Conservation (phyloP, 2,888 invertebrate genomes). For the Leistus spinibarbis region DNA sequence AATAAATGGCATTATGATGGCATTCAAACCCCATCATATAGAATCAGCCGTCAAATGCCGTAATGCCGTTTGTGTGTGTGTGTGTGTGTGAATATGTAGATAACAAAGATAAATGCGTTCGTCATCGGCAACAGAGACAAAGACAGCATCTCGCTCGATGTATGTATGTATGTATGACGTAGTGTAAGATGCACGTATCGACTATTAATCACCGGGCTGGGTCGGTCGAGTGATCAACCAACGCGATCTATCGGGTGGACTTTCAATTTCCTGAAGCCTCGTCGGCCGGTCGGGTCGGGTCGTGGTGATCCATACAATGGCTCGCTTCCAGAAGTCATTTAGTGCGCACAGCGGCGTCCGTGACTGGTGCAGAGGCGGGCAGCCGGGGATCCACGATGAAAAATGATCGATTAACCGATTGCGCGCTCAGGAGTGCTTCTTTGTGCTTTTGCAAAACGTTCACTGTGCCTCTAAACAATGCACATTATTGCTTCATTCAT, state of each 20-base stretch:
- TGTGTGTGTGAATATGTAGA: background rate
- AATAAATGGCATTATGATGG: no score
- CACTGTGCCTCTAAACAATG: background rate
- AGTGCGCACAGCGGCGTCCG: background rate
- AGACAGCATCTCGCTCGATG: no score
- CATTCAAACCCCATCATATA: no score
- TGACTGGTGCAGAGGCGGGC: no score
- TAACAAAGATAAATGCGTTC: background rate
- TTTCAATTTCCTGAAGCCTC: background rate
- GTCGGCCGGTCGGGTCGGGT: no score
- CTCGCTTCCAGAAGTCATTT: background rate
- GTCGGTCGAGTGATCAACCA: background rate
- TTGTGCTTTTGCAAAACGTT: background rate
- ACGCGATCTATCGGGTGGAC: background rate
- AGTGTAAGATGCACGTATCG: background rate
- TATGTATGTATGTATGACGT: background rate
- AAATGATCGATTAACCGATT: background rate
- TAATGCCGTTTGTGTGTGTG: background rate
- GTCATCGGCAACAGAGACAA: background rate
- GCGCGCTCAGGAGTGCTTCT: no score
- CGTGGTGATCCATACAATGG: background rate
- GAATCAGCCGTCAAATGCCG: no score
- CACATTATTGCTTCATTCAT: background rate
- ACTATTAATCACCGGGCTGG: background rate
- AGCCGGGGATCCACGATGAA: background rate